Base-by-base conservation (phyloP, 2,797 vertebrate species). In the Clarias platycephalus region DNA sequence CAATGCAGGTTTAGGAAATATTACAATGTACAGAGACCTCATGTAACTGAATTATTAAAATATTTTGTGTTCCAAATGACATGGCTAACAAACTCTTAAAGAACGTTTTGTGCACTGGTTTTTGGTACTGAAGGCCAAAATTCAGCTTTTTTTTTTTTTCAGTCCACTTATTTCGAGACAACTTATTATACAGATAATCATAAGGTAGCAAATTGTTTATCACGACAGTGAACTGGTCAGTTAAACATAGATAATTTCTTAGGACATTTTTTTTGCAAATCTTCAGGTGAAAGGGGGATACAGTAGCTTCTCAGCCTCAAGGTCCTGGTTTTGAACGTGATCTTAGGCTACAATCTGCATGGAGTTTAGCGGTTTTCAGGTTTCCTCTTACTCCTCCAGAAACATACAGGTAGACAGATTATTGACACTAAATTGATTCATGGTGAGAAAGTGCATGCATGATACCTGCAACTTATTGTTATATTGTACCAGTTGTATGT, bases 1-100 rank as follows among this genome's bases (percentile, higher is more conserved):
- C 58, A 78, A 8, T 26, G 76, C 24, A 63, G 34, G 34, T 79
- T 79, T 12, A 44, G 57, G 58, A 26, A 79, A 78, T 34, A 78
- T 75, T 1, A 31, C 55, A 22, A 28, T 31, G 28, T 57, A 34
- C 53, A 57, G 34, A 75, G 28, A 75, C 58, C 28, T 77, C 16
- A n/a, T 62, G 7, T 26, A 40, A 26, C 24, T 5, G 9, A 26
- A 44, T 20, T 4, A 76, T 76, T 37, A 37, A 24, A 77, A 77
- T 31, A 34, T 58, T 77, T 77, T 28, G 10, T 58, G n/a, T 62
- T 78, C 12, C 26, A 12, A 78, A 78, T 13, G 16, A 62, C 57
- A 26, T 63, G 57, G 13, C 58, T 40, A 63, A 55, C 9, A 22
- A 80, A 80, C n/a, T 22, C n/a, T 49, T 28, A 44, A 66, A 22